A percentile compares a stretch with the other conserved stretches of the same genome.
Evolutionary conservation across 2,797 vertebrate species (phyloP).

Genomic region (Oreochromis grahami): DNA sequence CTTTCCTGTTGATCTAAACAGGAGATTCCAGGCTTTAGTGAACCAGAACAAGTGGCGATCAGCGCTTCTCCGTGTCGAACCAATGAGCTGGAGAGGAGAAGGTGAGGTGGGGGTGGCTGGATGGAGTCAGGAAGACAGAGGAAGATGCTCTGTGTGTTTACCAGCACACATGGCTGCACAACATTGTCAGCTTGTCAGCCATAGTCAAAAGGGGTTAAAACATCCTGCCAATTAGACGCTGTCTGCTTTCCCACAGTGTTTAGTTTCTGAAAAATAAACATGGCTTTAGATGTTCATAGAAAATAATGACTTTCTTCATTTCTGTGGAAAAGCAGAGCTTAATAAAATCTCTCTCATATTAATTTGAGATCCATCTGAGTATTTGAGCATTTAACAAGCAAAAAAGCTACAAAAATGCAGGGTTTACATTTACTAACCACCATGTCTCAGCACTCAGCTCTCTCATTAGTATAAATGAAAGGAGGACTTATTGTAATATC

Average conservation of each 20-base stretch:
- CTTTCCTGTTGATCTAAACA: conserved; percentile 57
- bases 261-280: conserved; percentile 35
- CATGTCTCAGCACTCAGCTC: conserved; percentile 2
- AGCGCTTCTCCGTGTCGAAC: conserved; percentile 29
- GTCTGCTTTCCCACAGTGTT: conserved; percentile 7
- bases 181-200: conserved; percentile 48
- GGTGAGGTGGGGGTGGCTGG: conserved; percentile 1
- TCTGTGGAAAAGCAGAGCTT: neutral
- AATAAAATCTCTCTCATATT: neutral
- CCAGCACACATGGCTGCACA: conserved; percentile 53
- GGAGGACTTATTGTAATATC: conserved; percentile 31
- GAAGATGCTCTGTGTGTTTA: conserved; percentile 40
- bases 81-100: conserved; percentile 25
- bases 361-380: neutral
- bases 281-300: neutral
- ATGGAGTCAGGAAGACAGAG: conserved; percentile 12
- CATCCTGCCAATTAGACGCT: conserved; percentile 26
- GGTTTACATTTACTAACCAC: conserved; percentile 21
- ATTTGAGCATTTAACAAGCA: neutral
- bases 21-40: conserved; percentile 66
- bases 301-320: neutral
- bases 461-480: neutral
- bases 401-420: neutral
- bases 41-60: conserved; percentile 73
- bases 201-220: neutral